Base-by-base conservation (phyloP, 2,888 invertebrate genomes). In the Nephrotoma flavescens region DNA sequence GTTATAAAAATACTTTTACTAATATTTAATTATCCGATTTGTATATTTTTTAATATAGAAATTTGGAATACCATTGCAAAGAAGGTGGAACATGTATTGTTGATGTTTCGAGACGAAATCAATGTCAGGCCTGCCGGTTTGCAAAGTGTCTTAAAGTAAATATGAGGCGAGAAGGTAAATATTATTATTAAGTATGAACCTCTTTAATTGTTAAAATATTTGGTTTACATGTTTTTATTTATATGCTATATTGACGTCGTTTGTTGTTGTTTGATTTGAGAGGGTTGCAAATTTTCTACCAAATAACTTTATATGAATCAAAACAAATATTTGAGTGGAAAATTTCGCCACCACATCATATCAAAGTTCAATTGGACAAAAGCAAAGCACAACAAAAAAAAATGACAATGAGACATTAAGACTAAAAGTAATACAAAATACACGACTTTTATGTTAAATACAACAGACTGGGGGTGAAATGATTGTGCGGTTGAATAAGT, bases 121-220 rank as follows among this genome's bases (percentile, higher is more conserved):
- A 98, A 91, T 98, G 98, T 90, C 98, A 98, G 91, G 96, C 98
- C 0, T 98, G 98, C 90, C 94, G 98, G 85, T 97, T 98, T 92
- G 94, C 95, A 87, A 98, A 98, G 91, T 98, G 98, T 91, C 93
- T 98, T 19, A 94, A 95, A 89, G 97, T 97, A 89, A 97, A 97
- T 91, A 98, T 98, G 98, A 97, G 97, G 91, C 94, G 95, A 91
- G 97, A 98, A 91, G 98, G 98, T 98, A 92, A 94, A 94, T 91
- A 86, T 71, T 31, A 31, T 31, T 2, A 31, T 31, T 2, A 31
- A 31, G 11, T 83, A 1, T 83, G n/a, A 19, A 19, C 19, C 19
- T 19, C 19, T 19, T 0, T 19, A 19, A 83, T 84, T 15, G 42
- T 84, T 42, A n/a, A 42, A 84, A 84, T 42, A 42, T 84, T 84